A percentile compares a stretch with the other conserved stretches of the same genome.
These are phyloP conservation scores for Campylomormyrus tamandua DNA, from an alignment of 2,113 vertebrate species.

Conservation along the genomic window DNA sequence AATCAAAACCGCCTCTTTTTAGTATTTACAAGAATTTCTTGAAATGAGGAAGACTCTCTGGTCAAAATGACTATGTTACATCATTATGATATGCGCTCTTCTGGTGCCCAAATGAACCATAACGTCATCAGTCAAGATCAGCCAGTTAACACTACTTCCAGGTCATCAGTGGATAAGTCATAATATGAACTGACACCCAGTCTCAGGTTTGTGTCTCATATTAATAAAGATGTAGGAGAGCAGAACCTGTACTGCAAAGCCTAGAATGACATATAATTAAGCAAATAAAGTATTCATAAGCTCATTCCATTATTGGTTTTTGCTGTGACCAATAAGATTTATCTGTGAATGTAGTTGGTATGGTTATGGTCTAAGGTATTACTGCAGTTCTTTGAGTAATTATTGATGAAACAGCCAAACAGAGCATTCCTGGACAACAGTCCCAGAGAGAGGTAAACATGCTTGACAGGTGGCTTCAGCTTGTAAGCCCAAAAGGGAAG, in stretches of 20 bases:
- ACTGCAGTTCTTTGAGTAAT: constrained; percentile 44
- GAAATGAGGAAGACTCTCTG: not conserved
- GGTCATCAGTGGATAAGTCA: constrained; percentile 2
- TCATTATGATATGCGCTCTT: not conserved
- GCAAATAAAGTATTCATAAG: not conserved
- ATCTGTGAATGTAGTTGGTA: constrained; percentile 42
- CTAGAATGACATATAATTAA: not conserved
- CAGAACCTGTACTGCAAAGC: not conserved
- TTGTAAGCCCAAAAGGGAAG: constrained; percentile 40
- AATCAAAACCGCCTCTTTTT: not conserved
- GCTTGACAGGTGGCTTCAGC: constrained; percentile 31
- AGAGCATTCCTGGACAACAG: constrained; percentile 36
- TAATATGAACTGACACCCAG: not conserved
- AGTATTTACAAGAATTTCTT: not conserved
- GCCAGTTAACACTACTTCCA: not conserved
- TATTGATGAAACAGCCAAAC: constrained; percentile 26
- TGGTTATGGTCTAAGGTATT: constrained; percentile 48
- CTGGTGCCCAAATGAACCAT: constrained; percentile 25
- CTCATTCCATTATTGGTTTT: not conserved
- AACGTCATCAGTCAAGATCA: constrained; percentile 25
- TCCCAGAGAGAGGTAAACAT: constrained; percentile 36
- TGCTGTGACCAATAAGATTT: not conserved
- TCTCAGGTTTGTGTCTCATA: not conserved
- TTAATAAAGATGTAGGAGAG: not conserved
- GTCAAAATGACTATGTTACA: not conserved